These are phyloP conservation scores for Cygnus buccinator DNA, from an alignment of 2,113 vertebrate species.

Conservation along the genomic window DNA sequence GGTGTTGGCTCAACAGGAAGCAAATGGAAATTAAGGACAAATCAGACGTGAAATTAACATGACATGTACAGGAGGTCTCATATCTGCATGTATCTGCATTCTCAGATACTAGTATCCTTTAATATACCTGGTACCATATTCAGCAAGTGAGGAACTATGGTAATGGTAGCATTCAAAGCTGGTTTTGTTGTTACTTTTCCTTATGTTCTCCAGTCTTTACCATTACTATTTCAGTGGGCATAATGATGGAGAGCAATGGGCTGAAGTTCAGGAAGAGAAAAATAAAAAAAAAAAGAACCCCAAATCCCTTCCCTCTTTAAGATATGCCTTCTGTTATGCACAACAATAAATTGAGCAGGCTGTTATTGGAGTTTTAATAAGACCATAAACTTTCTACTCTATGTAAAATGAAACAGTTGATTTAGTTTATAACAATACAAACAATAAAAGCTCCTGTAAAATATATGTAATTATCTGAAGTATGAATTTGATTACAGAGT, in stretches of 20 bases:
- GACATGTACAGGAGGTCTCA: not conserved
- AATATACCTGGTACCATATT: not conserved
- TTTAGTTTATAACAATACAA: conserved; percentile 18
- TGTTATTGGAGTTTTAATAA: conserved; percentile 12
- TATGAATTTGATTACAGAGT: conserved; percentile 19
- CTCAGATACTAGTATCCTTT: not conserved
- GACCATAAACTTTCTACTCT: conserved; percentile 24
- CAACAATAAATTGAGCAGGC: not conserved
- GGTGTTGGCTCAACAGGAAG: not conserved
- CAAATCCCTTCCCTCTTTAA: not conserved
- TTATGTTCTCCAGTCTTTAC: not conserved
- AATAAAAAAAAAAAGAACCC: accelerated
- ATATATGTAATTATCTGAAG: not conserved
- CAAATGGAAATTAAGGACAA: not conserved
- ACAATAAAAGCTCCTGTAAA: conserved; percentile 5
- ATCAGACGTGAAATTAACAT: not conserved
- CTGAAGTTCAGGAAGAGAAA: not conserved
- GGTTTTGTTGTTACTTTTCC: not conserved
- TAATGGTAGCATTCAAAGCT: not conserved
- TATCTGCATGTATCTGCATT: not conserved
- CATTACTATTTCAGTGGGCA: not conserved
- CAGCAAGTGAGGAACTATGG: not conserved
- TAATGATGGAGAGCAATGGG: not conserved
- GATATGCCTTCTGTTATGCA: not conserved
- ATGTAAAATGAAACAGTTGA: conserved; percentile 11